Conservation (phyloP, 2,888 invertebrate genomes). For the Eremobia ochroleuca region DNA sequence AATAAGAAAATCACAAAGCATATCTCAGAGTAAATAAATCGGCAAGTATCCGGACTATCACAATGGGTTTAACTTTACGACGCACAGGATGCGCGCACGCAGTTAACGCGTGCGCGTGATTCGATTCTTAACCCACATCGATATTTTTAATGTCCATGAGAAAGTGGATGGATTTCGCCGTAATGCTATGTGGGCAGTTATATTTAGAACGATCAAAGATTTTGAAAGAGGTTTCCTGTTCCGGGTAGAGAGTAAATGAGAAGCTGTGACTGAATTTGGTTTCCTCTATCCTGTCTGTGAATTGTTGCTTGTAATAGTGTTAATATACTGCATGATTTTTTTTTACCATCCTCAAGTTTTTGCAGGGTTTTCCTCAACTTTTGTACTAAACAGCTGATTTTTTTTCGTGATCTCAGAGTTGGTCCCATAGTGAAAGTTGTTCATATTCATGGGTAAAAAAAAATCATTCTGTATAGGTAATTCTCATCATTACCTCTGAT, state of each 20-base stretch:
- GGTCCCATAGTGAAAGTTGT: no score
- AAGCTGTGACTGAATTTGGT: slow-evolving; percentile 4
- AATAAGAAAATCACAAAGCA: slow-evolving; percentile 43
- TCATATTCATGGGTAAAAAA: no score
- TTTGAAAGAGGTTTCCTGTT: slow-evolving; percentile 45
- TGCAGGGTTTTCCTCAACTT: no score
- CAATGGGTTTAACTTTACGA: slow-evolving; percentile 58
- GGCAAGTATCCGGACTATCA: slow-evolving; percentile 56
- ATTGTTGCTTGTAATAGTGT: neutral
- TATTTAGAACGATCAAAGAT: slow-evolving; percentile 45
- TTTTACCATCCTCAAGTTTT: no score
- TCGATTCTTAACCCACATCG: slow-evolving; percentile 69
- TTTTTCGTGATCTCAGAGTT: no score
- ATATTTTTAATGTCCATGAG: slow-evolving; percentile 63
- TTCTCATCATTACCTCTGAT: neutral
- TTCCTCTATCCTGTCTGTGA: slow-evolving; percentile 6
- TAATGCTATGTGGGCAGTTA: slow-evolving; percentile 32
- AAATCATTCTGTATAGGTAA: no score
- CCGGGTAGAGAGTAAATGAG: slow-evolving; percentile 27
- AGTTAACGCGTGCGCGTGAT: slow-evolving; percentile 69
- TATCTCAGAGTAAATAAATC: slow-evolving; percentile 54
- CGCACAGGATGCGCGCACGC: slow-evolving; percentile 64
- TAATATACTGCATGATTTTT: no score
- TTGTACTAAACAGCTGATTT: no score
- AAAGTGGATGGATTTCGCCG: slow-evolving; percentile 58